Evolutionary conservation across 2,888 invertebrate genomes (phyloP), one percentile per base, ranked within the genome.

Genomic region (Eledona agricola): DNA sequence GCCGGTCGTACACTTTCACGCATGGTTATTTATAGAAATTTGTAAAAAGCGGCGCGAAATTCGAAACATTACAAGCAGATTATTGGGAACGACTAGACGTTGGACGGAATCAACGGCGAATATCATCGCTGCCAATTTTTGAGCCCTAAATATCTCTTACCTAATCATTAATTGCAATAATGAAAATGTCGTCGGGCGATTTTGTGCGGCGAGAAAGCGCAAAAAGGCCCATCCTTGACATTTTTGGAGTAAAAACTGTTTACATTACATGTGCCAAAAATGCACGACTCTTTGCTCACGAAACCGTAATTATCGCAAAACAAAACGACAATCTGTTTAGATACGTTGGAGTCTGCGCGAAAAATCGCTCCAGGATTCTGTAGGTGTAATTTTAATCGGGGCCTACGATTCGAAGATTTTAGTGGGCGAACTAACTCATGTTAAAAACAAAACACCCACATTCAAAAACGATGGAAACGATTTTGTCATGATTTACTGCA

Each of bases 121-220:
- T 32, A 49, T 49, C 31, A 16, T 32, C 32, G 37, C 55, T 64
- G 64, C 61, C 64, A 64, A 63, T 63, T 52, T 51, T 59, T 51
- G 26, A 40, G 53, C 29, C 34, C 45, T 53, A 56, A 56, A 53
- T 53, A 55, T 43, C 45, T 49, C 35, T 55, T 55, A 52, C 61
- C 49, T 47, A 57, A 58, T 56, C 53, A 40, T 45, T 45, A 45
- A 45, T 45, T 45, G 13, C 45, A 34, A 45, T 32, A 16, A 45
- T 22, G 25, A 6, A 15, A 17, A 45, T 22, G 34, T 28, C 20
- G 20, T 40, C 20, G 16, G 22, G 9, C 26, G 37, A 13, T 12
- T 38, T 25, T 25, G 26, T 26, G 37, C n/a, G n/a, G n/a, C n/a
- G n/a, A n/a, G n/a, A n/a, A n/a, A n/a, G n/a, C n/a, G n/a, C n/a